Conservation (phyloP, 2,888 invertebrate species). For the Frankliniella fusca region DNA sequence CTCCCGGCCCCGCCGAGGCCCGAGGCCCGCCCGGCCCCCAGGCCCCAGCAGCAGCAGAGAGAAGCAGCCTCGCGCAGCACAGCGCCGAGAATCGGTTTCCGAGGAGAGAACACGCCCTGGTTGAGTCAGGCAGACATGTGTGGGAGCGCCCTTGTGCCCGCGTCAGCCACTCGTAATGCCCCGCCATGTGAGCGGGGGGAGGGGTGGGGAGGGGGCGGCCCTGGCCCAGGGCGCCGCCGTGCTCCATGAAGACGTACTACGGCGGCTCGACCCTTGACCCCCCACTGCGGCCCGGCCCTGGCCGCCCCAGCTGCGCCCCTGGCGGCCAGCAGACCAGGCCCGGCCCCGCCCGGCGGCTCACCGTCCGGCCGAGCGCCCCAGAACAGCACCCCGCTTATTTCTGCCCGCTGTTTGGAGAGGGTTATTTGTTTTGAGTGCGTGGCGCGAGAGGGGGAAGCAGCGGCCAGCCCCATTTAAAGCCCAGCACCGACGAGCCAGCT, state of each 20-base stretch:
- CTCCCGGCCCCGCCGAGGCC: no score
- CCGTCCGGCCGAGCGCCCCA: constrained; percentile 28
- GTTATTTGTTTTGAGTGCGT: constrained; percentile 21
- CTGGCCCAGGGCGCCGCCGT: constrained; percentile 31
- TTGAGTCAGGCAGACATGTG: neutral
- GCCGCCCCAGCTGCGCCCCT: constrained; percentile 53
- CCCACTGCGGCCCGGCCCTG: constrained; percentile 49
- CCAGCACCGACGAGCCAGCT: constrained; percentile 29
- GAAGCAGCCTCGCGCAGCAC: no score
- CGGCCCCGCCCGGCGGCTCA: constrained; percentile 42
- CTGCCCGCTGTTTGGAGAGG: constrained; percentile 9
- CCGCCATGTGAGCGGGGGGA: neutral
- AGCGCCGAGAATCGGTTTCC: neutral
- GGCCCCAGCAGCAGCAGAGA: neutral
- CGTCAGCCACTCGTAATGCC: neutral
- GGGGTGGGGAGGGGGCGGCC: neutral
- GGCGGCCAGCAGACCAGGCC: no score
- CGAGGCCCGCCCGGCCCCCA: no score
- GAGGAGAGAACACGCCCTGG: constrained; percentile 14
- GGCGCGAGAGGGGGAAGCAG: constrained; percentile 26
- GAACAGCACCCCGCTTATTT: constrained; percentile 24
- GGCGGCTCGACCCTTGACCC: constrained; percentile 49
- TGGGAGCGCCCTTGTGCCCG: no score
- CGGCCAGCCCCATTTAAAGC: constrained; percentile 17
- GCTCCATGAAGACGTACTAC: constrained; percentile 28